phyloP scores from a whole-genome alignment of 2,797 vertebrate species.

The Staurois parvus region DNA sequence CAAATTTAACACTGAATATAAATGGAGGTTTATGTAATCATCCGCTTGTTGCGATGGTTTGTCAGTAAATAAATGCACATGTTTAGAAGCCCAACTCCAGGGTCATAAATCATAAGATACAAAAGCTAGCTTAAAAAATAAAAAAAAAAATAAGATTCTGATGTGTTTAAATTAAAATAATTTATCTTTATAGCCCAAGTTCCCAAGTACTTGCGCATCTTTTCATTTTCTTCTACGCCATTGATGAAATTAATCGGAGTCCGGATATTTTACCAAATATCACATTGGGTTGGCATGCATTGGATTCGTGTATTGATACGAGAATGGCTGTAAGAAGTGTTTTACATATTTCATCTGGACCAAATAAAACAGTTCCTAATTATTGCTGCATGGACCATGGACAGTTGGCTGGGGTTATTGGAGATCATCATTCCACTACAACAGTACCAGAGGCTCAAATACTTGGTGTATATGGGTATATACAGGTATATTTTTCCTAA shows the following conservation, averaged over 20 bases:
- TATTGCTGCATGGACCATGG: neutral
- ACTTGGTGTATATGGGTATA: conserved; percentile 1
- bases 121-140: too few relatives aligned
- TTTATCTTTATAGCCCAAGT: too few relatives aligned
- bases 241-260: neutral
- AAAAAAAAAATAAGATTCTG: too few relatives aligned
- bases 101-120: too few relatives aligned
- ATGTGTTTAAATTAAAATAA: too few relatives aligned
- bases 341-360: neutral
- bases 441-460: neutral
- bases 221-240: neutral
- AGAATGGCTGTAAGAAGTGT: neutral
- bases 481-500: neutral
- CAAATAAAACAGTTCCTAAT: neutral
- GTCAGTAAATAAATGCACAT: too few relatives aligned
- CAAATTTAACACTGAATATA: too few relatives aligned
- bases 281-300: neutral
- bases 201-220: neutral
- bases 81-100: too few relatives aligned
- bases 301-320: neutral
- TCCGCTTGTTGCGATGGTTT: too few relatives aligned
- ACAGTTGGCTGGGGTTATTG: neutral
- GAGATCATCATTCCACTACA: neutral
- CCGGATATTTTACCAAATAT: too few relatives aligned
- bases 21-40: too few relatives aligned